Evolutionary conservation across 2,797 vertebrate genomes (phyloP), one percentile per base, ranked within the genome.

Genomic region (Eidolon dupreanum): DNA sequence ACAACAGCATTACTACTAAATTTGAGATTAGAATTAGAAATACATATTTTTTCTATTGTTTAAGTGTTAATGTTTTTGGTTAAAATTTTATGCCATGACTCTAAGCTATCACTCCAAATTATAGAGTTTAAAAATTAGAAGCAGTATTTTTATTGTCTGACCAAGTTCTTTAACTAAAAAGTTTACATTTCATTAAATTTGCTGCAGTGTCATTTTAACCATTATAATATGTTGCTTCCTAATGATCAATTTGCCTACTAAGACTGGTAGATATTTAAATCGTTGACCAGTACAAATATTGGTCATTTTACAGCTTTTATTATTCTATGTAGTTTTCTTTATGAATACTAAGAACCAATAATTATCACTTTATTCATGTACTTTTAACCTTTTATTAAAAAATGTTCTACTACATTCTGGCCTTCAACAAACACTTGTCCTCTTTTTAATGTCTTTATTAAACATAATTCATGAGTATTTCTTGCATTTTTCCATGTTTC

Each of bases 11-110:
- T 86, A 24, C 61, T 82, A 46, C 20, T 95, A 92, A 88, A 63
- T 93, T 90, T 28, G 74, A 78, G 19, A 51, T 77, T 70, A 43
- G 22, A 89, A 87, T 87, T 74, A 79, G n/a, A 92, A 55, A 63
- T 66, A 31, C 38, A 6, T 26, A 1, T 73, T 73, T 53, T 74
- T 51, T 51, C 17, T 68, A 2, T 90, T 92, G 63, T 63, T 3
- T 19, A 89, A 66, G 63, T 59, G 85, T 79, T 93, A 86, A 46
- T 81, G 24, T 10, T 53, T 3, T 93, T 59, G 5, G 33, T 19
- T 88, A 81, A 13, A 84, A 57, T 81, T 77, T 93, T 84, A 41
- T 71, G 16, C n/a, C 17, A 22, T 51, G 24, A 73, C 2, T 3
- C 10, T 4, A 86, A 71, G 19, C 28, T 87, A 66, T 41, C 6